Evolutionary conservation across 2,888 invertebrate genomes (phyloP), one percentile per base, ranked within the genome.

Genomic region (Xestobium rufovillosum): DNA sequence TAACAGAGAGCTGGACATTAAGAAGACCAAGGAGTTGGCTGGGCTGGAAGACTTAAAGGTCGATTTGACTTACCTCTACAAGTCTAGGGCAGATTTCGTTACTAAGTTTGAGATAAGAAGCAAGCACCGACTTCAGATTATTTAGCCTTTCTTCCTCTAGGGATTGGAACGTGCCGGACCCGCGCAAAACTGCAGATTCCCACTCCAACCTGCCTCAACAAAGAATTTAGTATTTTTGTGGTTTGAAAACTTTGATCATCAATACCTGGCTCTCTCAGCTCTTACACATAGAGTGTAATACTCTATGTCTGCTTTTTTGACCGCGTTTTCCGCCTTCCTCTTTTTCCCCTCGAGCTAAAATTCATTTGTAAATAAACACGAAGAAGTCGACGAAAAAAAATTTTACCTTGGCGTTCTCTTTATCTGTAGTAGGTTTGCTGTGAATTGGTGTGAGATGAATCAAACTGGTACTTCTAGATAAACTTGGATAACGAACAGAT

Each of bases 211-310:
- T 79, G 53, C 3, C n/a, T n/a, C n/a, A 52, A 42, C 33, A 26
- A 28, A 15, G 31, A 12, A 29, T 16, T n/a, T 9, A 3, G 8
- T n/a, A 13, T n/a, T n/a, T n/a, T n/a, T n/a, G n/a, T n/a, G n/a
- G n/a, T 23, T 4, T 32, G n/a, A 9, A 26, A 9, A 4, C n/a
- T 6, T 35, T 31, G 16, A 14, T 9, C 14, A 25, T 6, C 8
- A 39, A 55, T 70, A 83, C 75, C 89, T 80, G 12, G 90, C 82
- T 52, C 90, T 72, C 68, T 95, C 95, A 16, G 92, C 86, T 51
- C 90, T 78, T 45, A 92, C 83, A 57, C 91, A 91, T 33, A 86
- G 76, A 45, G 88, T 88, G 57, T 92, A 92, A 66, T 94, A 95
- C 57, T 94, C 91, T 42, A 88, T 83, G 67, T 94, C 94, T 33